Evolutionary conservation across 2,888 invertebrate species (phyloP).

Genomic region (Andrena minutula): DNA sequence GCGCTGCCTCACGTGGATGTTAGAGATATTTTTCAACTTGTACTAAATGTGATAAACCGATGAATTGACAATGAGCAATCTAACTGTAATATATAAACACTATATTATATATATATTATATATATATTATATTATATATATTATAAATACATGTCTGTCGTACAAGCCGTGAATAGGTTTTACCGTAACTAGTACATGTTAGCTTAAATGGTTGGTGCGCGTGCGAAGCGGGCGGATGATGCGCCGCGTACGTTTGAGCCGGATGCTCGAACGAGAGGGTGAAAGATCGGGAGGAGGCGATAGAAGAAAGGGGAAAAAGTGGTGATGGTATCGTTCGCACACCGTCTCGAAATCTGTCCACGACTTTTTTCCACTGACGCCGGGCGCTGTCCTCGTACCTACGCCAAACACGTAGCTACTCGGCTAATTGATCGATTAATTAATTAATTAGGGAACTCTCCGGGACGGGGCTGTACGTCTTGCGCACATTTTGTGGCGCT

Average conservation of each 20-base stretch:
- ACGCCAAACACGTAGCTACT: slow-evolving; percentile 25
- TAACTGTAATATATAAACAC: slow-evolving; percentile 83
- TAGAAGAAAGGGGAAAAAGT: slow-evolving; percentile 21
- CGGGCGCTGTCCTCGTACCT: slow-evolving; percentile 66
- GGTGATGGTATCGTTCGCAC: slow-evolving; percentile 64
- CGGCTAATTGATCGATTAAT: slow-evolving; percentile 45
- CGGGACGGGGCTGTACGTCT: slow-evolving; percentile 38
- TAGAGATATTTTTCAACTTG: slow-evolving; percentile 85
- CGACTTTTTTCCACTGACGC: slow-evolving; percentile 78
- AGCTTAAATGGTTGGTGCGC: slow-evolving; percentile 65
- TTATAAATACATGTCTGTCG: slow-evolving; percentile 81
- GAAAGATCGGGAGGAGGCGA: slow-evolving; percentile 20
- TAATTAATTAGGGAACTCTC: slow-evolving; percentile 56
- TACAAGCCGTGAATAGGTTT: slow-evolving; percentile 80
- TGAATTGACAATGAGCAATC: slow-evolving; percentile 85
- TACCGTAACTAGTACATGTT: slow-evolving; percentile 76
- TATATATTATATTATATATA: slow-evolving; percentile 70
- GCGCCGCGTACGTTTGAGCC: slow-evolving; percentile 44
- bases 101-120: slow-evolving; percentile 74
- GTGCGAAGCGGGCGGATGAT: slow-evolving; percentile 6
- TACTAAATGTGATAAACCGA: slow-evolving; percentile 85
- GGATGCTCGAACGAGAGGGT: slow-evolving; percentile 15
- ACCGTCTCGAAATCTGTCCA: slow-evolving; percentile 81
- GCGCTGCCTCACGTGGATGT: slow-evolving; percentile 82
- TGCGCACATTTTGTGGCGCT: neutral